Conservation (phyloP, 2,113 vertebrate species). For the Dicentrarchus labrax region DNA sequence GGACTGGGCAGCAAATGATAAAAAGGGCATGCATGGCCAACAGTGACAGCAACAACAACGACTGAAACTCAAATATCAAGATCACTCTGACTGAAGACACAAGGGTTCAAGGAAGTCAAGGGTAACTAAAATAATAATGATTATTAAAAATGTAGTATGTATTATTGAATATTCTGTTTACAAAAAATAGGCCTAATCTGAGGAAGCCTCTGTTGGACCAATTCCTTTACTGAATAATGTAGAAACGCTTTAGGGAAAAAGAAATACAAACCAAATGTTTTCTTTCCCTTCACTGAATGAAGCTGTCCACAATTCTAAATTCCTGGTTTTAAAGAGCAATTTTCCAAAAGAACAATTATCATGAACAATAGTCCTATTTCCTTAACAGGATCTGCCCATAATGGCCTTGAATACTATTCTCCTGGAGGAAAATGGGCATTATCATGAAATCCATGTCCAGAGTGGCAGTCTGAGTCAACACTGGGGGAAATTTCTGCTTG, state of each 20-base stretch:
- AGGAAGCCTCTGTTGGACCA: slow-evolving; percentile 30
- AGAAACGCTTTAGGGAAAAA: slow-evolving; percentile 64
- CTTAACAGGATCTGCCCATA: slow-evolving; percentile 67
- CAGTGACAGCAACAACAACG: slow-evolving; percentile 58
- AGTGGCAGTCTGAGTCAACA: slow-evolving; percentile 58
- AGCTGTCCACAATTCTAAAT: slow-evolving; percentile 21
- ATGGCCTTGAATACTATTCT: slow-evolving; percentile 59
- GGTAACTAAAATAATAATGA: slow-evolving; percentile 66
- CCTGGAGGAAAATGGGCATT: slow-evolving; percentile 61
- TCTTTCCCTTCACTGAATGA: slow-evolving; percentile 57
- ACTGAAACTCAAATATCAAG: slow-evolving; percentile 49
- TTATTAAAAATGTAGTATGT: slow-evolving; percentile 51
- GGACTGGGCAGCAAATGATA: slow-evolving; percentile 66
- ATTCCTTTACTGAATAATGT: slow-evolving; percentile 59
- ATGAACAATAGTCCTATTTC: slow-evolving; percentile 64
- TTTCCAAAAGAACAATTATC: slow-evolving; percentile 74
- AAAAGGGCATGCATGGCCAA: slow-evolving; percentile 68
- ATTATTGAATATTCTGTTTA: slow-evolving; percentile 51
- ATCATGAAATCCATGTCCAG: slow-evolving; percentile 61
- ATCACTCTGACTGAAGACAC: slow-evolving; percentile 38
- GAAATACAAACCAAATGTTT: slow-evolving; percentile 70
- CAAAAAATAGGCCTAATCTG: slow-evolving; percentile 25
- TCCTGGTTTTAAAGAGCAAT: slow-evolving; percentile 43
- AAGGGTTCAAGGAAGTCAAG: slow-evolving; percentile 31
- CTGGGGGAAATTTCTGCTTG: slow-evolving; percentile 58